Conservation (phyloP, 2,888 invertebrate genomes). For the Ormia ochracea region DNA sequence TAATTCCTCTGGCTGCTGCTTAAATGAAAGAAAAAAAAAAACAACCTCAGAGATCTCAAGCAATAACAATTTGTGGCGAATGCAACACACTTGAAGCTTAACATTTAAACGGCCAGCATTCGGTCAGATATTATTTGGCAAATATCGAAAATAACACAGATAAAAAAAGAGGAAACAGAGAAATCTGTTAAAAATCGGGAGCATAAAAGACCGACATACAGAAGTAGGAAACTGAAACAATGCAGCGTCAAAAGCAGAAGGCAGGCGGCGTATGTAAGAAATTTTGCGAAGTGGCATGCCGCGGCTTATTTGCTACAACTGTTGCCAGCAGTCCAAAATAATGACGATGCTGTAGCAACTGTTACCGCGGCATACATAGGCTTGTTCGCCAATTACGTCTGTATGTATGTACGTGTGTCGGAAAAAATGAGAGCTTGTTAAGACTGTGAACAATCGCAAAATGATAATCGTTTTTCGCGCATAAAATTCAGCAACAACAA, state of each 20-base stretch:
- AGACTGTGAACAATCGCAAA: conserved; percentile 61
- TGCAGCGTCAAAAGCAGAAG: conserved; percentile 27
- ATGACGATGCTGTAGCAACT: conserved; percentile 13
- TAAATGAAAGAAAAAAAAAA: background rate
- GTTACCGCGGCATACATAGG: conserved; percentile 13
- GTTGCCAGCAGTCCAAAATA: background rate
- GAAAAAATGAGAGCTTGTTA: conserved; percentile 66
- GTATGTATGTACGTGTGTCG: conserved; percentile 59
- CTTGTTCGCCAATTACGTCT: conserved; percentile 62
- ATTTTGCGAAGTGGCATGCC: conserved; percentile 40
- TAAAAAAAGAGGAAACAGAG: conserved; percentile 2
- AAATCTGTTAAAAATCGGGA: conserved; percentile 52
- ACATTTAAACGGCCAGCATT: conserved; percentile 34
- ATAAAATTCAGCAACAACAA: conserved; percentile 13
- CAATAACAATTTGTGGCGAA: conserved; percentile 62
- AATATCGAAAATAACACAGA: conserved; percentile 35
- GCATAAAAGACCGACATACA: conserved; percentile 45
- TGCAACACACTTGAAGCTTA: conserved; percentile 30
- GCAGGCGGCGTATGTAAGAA: conserved; percentile 33
- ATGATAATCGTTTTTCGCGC: conserved; percentile 60
- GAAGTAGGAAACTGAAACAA: conserved; percentile 38
- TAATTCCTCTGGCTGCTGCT: background rate
- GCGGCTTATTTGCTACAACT: conserved; percentile 46
- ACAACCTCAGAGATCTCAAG: conserved; percentile 46
- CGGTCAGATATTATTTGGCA: conserved; percentile 55